Evolutionary conservation across 1,140 invertebrate species (phyloP), one percentile per base, ranked within the genome.

Genomic region (Neodiprion pinetum): DNA sequence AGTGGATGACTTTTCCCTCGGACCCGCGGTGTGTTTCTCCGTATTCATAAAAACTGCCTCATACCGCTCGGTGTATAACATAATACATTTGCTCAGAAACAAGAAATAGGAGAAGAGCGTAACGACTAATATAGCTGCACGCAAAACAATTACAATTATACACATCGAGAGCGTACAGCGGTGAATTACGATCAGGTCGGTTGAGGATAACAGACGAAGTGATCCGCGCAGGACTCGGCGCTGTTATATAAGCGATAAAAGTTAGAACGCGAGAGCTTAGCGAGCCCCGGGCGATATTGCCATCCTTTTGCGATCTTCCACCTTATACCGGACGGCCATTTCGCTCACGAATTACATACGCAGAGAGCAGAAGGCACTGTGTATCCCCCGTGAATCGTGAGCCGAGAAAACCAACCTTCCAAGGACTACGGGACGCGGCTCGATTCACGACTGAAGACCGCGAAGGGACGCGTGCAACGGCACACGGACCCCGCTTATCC

Each of bases 401-500:
- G 28, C 28, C 28, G 28, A 40, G 28, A 40, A 40, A 40, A 40
- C 28, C 28, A 21, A 61, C 53, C n/a, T 61, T 17, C n/a, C 53
- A 61, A 61, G n/a, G 53, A 14, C 53, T 61, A 5, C 11, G n/a
- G 9, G 53, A 61, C 53, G 53, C 11, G 53, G 53, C 28, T 40
- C 28, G 28, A 40, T 40, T 40, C 28, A 12, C 61, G 74, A 48
- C 67, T 72, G 75, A 72, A 48, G 76, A 77, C 72, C 75, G 69
- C 74, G 67, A 77, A 77, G 75, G 74, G 53, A 77, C 76, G 75
- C 53, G 53, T 61, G 53, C 53, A 61, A 61, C 53, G 11, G 53
- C 53, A 61, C 53, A 17, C 11, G 79, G 79, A 73, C 79, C 80
- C 77, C 79, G 79, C 84, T 88, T 88, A 88, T 88, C 87, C 82